Base-by-base conservation (phyloP, 2,888 invertebrate species). In the Molanna angustata region DNA sequence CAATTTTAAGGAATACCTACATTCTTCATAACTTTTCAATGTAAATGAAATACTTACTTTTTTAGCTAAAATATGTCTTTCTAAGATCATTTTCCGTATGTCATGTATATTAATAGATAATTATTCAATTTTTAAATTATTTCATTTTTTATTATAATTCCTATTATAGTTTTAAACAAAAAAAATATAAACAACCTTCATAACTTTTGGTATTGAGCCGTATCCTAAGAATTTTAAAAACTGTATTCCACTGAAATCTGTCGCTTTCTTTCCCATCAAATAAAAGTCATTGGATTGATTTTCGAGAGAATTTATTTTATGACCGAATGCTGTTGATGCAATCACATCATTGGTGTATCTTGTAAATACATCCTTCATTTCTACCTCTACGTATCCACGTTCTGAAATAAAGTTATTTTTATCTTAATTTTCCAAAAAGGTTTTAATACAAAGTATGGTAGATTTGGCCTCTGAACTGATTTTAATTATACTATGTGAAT, bases 321-420 rank as follows among this genome's bases (percentile, higher is more conserved):
- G 67, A 0, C 82, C 83, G 56, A 82, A 82, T 0, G 77, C 80
- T 2, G 75, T 69, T 0, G 77, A 77, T 0, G 82, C 81, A 14
- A 83, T 82, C 18, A 81, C 79, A 62, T 83, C 83, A 61, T 74
- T 82, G 0, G 80, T 73, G 59, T 77, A 82, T 1, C 80, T 71
- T 1, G 76, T 73, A 46, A 75, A 73, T 1, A 75, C 49, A 47
- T 80, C 77, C 16, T 74, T 74, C 1, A 73, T 65, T 33, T 79
- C 72, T 0, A 78, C 58, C 9, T 68, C 68, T 1, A 64, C 48
- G 40, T 54, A 57, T 11, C 54, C 50, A 16, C 27, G n/a, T 20
- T 57, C 59, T 59, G 44, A 7, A 54, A 52, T 35, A 37, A 32
- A n/a, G n/a, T n/a, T n/a, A n/a, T n/a, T n/a, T n/a, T n/a, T n/a